These are phyloP conservation scores for Dicyrtomina minuta DNA, from an alignment of 2,888 invertebrate genomes.

Conservation along the genomic window DNA sequence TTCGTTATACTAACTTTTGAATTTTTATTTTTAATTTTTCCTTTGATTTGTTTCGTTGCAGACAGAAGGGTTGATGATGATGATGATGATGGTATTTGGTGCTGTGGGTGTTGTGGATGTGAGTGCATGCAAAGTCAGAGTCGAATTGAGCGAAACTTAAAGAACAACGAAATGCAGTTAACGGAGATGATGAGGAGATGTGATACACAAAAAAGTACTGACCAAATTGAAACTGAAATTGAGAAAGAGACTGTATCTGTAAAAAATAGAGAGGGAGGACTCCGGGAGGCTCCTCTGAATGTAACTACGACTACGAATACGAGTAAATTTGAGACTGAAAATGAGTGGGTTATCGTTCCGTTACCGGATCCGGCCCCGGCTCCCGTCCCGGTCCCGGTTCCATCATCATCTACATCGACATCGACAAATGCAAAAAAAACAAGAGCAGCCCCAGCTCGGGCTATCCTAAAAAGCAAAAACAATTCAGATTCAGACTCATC, in stretches of 20 bases:
- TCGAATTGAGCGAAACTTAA: too few relatives aligned
- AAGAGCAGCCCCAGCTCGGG: too few relatives aligned
- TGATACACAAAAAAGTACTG: conserved; percentile 18
- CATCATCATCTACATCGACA: too few relatives aligned
- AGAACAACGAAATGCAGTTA: conserved; percentile 19
- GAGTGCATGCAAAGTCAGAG: conserved; percentile 39
- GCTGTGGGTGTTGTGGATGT: conserved; percentile 50
- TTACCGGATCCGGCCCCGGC: not conserved
- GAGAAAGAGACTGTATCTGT: not conserved
- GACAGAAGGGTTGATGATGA: conserved; percentile 41
- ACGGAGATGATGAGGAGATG: conserved; percentile 27
- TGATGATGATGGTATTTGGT: conserved; percentile 35
- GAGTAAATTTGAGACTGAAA: conserved; percentile 26
- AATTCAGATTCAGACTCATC: too few relatives aligned
- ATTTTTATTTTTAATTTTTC: conserved; percentile 15
- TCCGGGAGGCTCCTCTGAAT: too few relatives aligned
- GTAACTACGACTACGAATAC: not conserved
- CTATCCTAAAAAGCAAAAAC: too few relatives aligned
- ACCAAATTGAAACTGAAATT: not conserved
- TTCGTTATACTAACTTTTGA: conserved; percentile 26
- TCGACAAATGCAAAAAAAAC: too few relatives aligned
- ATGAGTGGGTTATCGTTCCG: not conserved
- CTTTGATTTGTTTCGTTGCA: conserved; percentile 38
- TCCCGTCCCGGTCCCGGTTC: conserved; percentile 1
- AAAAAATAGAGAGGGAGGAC: not conserved